These are phyloP conservation scores for Ambastaia sidthimunki DNA, from an alignment of 2,797 vertebrate genomes.

Conservation along the genomic window DNA sequence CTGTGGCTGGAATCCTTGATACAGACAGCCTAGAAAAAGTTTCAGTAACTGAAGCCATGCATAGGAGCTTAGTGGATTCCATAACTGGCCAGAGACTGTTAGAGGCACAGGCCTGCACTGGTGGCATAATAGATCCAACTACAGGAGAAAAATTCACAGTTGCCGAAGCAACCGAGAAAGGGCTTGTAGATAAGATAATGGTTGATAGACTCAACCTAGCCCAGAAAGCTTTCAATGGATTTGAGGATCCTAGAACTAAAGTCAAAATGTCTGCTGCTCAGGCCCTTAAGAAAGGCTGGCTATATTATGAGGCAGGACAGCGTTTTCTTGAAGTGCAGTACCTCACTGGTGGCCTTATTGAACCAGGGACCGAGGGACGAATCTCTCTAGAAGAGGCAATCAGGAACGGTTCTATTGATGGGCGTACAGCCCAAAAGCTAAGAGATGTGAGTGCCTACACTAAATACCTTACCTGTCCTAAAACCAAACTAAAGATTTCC, in stretches of 20 bases:
- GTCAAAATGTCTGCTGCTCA: constrained; percentile 96
- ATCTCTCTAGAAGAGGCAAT: constrained; percentile 92
- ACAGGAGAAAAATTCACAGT: constrained; percentile 87
- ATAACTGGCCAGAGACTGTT: constrained; percentile 95
- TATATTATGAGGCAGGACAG: constrained; percentile 98
- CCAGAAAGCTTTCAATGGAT: constrained; percentile 95
- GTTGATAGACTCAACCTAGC: constrained; percentile 96
- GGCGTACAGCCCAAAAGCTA: constrained; percentile 94
- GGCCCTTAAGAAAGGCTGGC: constrained; percentile 96
- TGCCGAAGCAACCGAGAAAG: constrained; percentile 83
- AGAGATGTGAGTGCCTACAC: constrained; percentile 88
- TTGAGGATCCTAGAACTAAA: constrained; percentile 97
- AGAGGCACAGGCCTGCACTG: constrained; percentile 97
- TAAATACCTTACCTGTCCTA: constrained; percentile 97
- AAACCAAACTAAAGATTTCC: constrained; percentile 99
- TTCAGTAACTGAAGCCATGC: constrained; percentile 94
- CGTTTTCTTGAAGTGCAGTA: constrained; percentile 98
- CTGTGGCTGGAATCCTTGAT: constrained; percentile 95
- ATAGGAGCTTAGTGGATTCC: constrained; percentile 92
- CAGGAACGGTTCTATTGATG: constrained; percentile 87
- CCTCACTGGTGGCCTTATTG: constrained; percentile 94
- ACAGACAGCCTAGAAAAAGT: constrained; percentile 97
- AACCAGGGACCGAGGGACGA: constrained; percentile 85
- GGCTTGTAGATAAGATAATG: constrained; percentile 93
- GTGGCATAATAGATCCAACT: constrained; percentile 93